phyloP scores from a whole-genome alignment of 2,888 invertebrate species.

The Clistopyga incitator region DNA sequence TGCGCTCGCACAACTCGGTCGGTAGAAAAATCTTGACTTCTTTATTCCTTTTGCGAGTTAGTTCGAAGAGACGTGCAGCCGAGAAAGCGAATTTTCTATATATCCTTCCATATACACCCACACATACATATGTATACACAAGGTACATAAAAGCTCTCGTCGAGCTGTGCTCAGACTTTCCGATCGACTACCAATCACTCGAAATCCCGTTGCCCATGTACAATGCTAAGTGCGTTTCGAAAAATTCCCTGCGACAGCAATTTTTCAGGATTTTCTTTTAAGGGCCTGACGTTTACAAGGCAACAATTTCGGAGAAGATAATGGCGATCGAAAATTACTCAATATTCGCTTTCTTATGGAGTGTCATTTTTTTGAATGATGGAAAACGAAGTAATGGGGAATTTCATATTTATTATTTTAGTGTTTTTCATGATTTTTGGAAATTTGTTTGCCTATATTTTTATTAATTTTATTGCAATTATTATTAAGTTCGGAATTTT shows the following conservation, averaged over 20 bases:
- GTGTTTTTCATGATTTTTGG: no score
- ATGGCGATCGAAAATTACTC: no score
- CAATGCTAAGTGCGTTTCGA: constrained; percentile 14
- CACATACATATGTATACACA: background rate
- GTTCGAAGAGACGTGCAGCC: constrained; percentile 23
- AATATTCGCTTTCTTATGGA: no score
- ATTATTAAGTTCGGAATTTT: background rate
- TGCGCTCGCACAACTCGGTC: constrained; percentile 1
- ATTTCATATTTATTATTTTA: no score
- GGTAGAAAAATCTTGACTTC: constrained; percentile 43
- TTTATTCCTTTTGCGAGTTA: constrained; percentile 39
- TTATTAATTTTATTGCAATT: background rate
- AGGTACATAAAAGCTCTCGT: background rate
- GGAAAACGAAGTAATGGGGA: no score
- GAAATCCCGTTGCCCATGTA: constrained; percentile 28
- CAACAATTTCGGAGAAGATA: no score
- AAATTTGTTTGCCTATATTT: background rate
- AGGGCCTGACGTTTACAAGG: constrained; percentile 7
- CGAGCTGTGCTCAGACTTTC: constrained; percentile 30
- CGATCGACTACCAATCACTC: constrained; percentile 50
- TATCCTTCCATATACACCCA: background rate
- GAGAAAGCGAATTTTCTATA: constrained; percentile 19
- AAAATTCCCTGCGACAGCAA: constrained; percentile 28
- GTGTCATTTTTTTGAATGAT: no score
- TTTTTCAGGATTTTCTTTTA: background rate